These are phyloP conservation scores for Galleria mellonella DNA, from an alignment of 1,140 invertebrate genomes.

Conservation along the genomic window DNA sequence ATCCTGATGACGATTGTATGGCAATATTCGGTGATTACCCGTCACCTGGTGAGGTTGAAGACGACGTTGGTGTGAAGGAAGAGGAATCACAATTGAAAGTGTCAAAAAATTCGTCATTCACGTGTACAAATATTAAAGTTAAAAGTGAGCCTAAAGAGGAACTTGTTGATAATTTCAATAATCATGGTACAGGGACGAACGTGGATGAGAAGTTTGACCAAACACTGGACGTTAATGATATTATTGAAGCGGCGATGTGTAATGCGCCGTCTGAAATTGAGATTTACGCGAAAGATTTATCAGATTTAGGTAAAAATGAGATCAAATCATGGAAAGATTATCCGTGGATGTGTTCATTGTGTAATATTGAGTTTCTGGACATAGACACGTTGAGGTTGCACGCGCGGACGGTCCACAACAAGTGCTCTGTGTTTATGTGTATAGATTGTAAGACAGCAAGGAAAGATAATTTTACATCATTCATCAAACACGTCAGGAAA, in stretches of 20 bases:
- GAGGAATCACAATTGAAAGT: not conserved
- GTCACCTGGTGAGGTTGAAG: constrained; percentile 7
- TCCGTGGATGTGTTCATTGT: constrained; percentile 47
- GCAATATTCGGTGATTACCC: constrained; percentile 27
- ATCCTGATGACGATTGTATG: constrained; percentile 26
- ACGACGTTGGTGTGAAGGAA: constrained; percentile 16
- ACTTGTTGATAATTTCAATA: constrained; percentile 1
- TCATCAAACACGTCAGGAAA: constrained; percentile 23
- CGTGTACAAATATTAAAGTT: constrained; percentile 10
- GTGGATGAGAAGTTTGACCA: constrained; percentile 11
- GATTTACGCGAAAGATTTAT: constrained; percentile 38
- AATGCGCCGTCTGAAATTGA: constrained; percentile 25
- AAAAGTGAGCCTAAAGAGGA: constrained; percentile 49
- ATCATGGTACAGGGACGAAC: not conserved
- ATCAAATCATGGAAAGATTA: constrained; percentile 41
- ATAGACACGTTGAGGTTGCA: constrained; percentile 38
- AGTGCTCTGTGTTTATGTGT: constrained; percentile 24
- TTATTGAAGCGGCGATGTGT: constrained; percentile 37
- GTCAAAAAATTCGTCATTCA: not conserved
- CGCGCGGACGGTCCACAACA: constrained; percentile 16
- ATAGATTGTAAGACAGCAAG: constrained; percentile 18
- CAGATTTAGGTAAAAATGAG: constrained; percentile 11
- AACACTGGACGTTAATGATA: constrained; percentile 36
- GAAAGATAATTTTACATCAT: constrained; percentile 15
- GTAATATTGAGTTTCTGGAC: constrained; percentile 49